A percentile compares a stretch with the other conserved stretches of the same genome.
phyloP scores from a whole-genome alignment of 1,140 invertebrate genomes.

The Heliconius congener region DNA sequence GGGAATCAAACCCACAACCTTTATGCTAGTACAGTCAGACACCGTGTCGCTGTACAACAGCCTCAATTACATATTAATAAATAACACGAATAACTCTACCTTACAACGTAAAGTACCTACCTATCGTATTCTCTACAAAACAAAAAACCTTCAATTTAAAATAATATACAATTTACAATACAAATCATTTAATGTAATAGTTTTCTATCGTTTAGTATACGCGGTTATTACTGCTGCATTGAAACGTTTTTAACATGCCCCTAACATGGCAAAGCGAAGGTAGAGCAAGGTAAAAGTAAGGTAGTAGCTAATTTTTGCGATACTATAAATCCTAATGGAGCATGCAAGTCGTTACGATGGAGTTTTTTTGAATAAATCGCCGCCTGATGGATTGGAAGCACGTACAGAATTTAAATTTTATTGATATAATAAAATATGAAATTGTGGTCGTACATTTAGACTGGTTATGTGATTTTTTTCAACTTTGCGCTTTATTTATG shows the following conservation, averaged over 20 bases:
- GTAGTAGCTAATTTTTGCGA: slow-evolving; percentile 12
- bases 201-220: slow-evolving; percentile 1
- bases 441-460: background rate
- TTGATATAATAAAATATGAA: background rate
- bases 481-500: too few species aligned
- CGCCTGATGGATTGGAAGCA: slow-evolving; percentile 4
- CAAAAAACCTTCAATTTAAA: background rate
- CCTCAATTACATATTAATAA: background rate
- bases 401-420: slow-evolving; percentile 10
- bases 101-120: background rate
- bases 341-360: slow-evolving; percentile 13
- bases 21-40: too few species aligned
- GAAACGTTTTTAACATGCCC: background rate
- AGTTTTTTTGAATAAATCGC: slow-evolving; percentile 1
- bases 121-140: background rate
- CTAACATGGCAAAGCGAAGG: background rate
- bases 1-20: too few species aligned
- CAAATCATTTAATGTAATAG: slow-evolving; percentile 7
- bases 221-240: background rate
- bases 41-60: too few species aligned
- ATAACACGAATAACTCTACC: background rate
- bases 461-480: background rate
- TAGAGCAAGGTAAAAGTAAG: background rate
- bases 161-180: slow-evolving; percentile 1
- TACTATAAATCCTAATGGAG: slow-evolving; percentile 12